phyloP scores from a whole-genome alignment of 2,113 vertebrate genomes.

The Quiscalus mexicanus region DNA sequence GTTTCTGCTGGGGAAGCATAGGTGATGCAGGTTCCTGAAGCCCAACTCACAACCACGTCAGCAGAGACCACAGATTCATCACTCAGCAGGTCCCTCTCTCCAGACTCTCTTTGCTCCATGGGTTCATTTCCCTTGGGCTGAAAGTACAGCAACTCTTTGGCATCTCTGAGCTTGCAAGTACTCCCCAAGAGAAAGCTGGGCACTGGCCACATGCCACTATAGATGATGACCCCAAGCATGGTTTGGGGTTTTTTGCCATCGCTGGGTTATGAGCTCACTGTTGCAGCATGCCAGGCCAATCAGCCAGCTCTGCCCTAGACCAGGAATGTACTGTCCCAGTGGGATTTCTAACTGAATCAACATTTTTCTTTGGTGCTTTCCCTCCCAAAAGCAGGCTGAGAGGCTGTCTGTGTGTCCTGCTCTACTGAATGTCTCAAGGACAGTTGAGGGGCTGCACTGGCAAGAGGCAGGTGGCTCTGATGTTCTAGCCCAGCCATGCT shows the following conservation, averaged over 20 bases:
- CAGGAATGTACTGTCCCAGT: neutral
- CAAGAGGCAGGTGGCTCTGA: neutral
- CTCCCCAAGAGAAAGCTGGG: neutral
- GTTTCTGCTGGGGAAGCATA: neutral
- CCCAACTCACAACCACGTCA: neutral
- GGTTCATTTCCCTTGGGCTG: neutral
- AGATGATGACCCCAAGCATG: rapidly evolving
- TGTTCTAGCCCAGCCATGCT: neutral
- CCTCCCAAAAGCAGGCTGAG: neutral
- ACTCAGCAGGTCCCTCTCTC: neutral
- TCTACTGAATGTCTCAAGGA: neutral
- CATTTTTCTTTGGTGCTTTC: neutral
- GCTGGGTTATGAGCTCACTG: neutral
- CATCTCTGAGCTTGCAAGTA: neutral
- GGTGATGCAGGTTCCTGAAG: neutral
- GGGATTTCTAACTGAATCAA: slow-evolving; percentile 7
- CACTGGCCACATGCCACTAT: neutral
- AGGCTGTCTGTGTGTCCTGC: rapidly evolving
- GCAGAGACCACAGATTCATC: neutral
- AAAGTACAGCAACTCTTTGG: neutral
- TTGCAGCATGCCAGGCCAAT: neutral
- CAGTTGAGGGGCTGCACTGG: neutral
- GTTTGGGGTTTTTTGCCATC: neutral
- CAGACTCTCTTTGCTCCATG: rapidly evolving
- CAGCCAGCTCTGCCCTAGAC: slow-evolving; percentile 16